These are phyloP conservation scores for Horisme vitalbata DNA, from an alignment of 2,888 invertebrate species.

Conservation along the genomic window DNA sequence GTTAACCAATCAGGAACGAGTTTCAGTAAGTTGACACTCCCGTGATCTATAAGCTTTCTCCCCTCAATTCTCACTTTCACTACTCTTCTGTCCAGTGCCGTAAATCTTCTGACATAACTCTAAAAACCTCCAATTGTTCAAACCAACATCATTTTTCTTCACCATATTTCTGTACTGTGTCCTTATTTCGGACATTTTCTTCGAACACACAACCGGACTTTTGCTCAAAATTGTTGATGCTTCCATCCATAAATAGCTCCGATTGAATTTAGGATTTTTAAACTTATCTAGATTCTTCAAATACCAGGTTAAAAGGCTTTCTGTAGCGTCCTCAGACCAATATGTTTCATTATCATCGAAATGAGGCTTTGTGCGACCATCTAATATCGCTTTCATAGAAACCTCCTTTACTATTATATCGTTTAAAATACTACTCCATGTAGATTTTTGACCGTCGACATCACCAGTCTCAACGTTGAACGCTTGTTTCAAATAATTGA, in stretches of 20 bases:
- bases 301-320: conserved; percentile 66
- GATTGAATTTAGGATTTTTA: conserved; percentile 68
- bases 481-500: conserved; percentile 64
- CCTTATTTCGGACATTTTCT: conserved; percentile 71
- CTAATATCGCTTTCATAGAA: conserved; percentile 46
- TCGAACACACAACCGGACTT: conserved; percentile 65
- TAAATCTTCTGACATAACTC: conserved; percentile 73
- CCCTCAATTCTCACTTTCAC: conserved; percentile 5
- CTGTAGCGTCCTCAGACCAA: conserved; percentile 64
- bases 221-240: conserved; percentile 59
- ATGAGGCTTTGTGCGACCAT: conserved; percentile 41
- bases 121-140: conserved; percentile 61
- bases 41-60: too few species aligned
- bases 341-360: conserved; percentile 42
- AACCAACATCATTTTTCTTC: conserved; percentile 51
- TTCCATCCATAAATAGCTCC: conserved; percentile 71
- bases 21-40: not conserved
- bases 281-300: conserved; percentile 70
- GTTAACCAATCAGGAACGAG: not conserved
- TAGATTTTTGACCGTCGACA: conserved; percentile 38
- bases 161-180: conserved; percentile 67
- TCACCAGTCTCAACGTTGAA: conserved; percentile 46
- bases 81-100: conserved; percentile 64
- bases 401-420: conserved; percentile 56
- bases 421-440: conserved; percentile 47